Conservation (phyloP, 2,797 vertebrate species). For the Geotria australis region DNA sequence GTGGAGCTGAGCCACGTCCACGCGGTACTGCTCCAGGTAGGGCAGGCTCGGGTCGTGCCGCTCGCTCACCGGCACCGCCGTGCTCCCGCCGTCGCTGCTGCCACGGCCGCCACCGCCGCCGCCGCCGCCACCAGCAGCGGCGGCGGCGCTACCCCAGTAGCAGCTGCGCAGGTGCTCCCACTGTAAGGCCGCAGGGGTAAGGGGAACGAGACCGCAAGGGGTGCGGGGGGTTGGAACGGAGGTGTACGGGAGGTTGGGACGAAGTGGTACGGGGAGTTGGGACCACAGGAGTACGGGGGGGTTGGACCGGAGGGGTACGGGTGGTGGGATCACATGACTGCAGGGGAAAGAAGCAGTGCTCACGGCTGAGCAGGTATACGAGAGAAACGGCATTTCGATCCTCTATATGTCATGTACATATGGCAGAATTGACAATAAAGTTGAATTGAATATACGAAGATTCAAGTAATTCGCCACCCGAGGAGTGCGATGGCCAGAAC, state of each 20-base stretch:
- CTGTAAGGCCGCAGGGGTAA: constrained; percentile 10
- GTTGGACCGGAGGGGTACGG: constrained; percentile 1
- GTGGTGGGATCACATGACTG: background rate
- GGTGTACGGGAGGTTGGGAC: too few relatives aligned
- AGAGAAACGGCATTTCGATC: too few relatives aligned
- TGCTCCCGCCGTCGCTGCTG: constrained; percentile 8
- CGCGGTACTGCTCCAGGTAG: constrained; percentile 53
- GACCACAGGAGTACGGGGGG: background rate
- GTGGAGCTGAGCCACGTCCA: constrained; percentile 37
- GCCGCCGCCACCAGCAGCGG: too few relatives aligned
- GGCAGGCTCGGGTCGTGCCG: constrained; percentile 41
- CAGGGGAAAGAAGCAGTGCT: background rate
- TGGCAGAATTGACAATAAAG: too few relatives aligned
- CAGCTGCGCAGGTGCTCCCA: constrained; percentile 67
- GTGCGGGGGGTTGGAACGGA: too few relatives aligned
- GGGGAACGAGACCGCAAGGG: background rate
- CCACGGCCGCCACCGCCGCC: too few relatives aligned
- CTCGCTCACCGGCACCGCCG: constrained; percentile 9
- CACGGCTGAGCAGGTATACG: background rate
- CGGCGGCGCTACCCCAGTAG: constrained; percentile 38
- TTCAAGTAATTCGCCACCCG: too few relatives aligned
- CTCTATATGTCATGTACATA: too few relatives aligned
- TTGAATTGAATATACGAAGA: too few relatives aligned
- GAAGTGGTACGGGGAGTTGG: too few relatives aligned
- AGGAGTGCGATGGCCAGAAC: too few relatives aligned